Conservation (phyloP, 2,888 invertebrate species). For the Abscondita cerata region DNA sequence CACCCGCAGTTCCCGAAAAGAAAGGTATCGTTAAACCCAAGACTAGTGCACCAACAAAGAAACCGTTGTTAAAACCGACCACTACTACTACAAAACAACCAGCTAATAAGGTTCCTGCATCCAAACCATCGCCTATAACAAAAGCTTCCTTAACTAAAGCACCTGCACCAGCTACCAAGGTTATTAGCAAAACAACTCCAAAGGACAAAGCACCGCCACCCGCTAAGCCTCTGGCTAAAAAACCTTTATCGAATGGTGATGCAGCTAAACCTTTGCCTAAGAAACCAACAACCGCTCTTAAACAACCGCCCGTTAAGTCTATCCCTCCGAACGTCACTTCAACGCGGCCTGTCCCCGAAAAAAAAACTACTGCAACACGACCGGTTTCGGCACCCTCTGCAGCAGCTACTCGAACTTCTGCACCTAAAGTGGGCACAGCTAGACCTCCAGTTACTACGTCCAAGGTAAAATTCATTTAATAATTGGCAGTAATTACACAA, state of each 20-base stretch:
- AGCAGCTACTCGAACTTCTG: slow-evolving; percentile 21
- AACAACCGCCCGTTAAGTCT: slow-evolving; percentile 42
- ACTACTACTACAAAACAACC: slow-evolving; percentile 36
- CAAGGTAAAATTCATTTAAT: background rate
- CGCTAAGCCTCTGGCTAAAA: slow-evolving; percentile 59
- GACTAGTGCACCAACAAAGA: background rate
- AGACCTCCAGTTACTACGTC: slow-evolving; percentile 29
- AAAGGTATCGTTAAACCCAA: background rate
- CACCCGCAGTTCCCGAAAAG: slow-evolving; percentile 37
- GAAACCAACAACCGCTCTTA: slow-evolving; percentile 28
- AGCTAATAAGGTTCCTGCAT: slow-evolving; percentile 28
- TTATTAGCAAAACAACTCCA: slow-evolving; percentile 33
- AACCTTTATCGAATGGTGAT: slow-evolving; percentile 66
- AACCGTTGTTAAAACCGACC: slow-evolving; percentile 12
- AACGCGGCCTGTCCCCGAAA: slow-evolving; percentile 19
- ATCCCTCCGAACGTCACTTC: slow-evolving; percentile 37
- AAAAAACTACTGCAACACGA: slow-evolving; percentile 7
- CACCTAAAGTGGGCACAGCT: background rate
- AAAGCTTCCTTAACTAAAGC: slow-evolving; percentile 11
- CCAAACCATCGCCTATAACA: background rate
- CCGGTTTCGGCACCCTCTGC: slow-evolving; percentile 29
- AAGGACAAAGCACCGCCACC: slow-evolving; percentile 39
- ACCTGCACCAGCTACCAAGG: slow-evolving; percentile 1
- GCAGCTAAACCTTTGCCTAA: slow-evolving; percentile 50
- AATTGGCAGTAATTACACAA: no score